Base-by-base conservation (phyloP, 2,888 invertebrate species). In the Incurvaria masculella region DNA sequence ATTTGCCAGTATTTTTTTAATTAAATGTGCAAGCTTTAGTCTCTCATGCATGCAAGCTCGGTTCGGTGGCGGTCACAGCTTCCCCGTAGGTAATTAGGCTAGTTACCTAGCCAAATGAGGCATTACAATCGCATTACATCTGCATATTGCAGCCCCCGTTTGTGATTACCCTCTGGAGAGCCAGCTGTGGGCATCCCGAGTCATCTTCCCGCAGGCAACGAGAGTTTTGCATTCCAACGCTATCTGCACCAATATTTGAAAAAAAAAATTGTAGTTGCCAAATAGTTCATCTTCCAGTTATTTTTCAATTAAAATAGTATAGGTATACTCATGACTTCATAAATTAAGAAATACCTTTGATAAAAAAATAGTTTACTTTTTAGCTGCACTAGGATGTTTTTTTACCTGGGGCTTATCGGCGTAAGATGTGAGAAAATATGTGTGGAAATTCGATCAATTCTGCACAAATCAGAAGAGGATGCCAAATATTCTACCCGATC, bases 101-200 rank as follows among this genome's bases (percentile, higher is more conserved):
- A 73, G 75, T 76, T 72, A 72, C 70, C 61, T 72, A 69, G 73
- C 76, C 72, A 75, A 75, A 72, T 71, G 64, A 66, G 69, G 69
- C 76, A 75, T 78, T 78, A 76, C 74, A 78, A 75, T 73, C 76
- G 68, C 75, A 76, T 78, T 72, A 68, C 61, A 61, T 78, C 75
- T 72, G 68, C 78, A 78, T 78, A 78, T 78, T 73, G 67, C 64
- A 72, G 55, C 56, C 61, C 56, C 63, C 64, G 64, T 72, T 72
- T 71, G 71, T 71, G 68, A 68, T 66, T 67, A 62, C 63, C 68
- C 69, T 65, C 69, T 69, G 72, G 66, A n/a, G n/a, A n/a, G n/a
- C n/a, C n/a, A n/a, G n/a, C n/a, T 61, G 62, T 72, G 69, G 64
- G 64, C 65, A 72, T 74, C 72, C 65, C 57, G 64, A 67, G 68